Percentiles rank a stretch among this genome's conserved stretches.
These are phyloP conservation scores for Saiga tatarica DNA, from an alignment of 2,113 vertebrate genomes.

Conservation along the genomic window DNA sequence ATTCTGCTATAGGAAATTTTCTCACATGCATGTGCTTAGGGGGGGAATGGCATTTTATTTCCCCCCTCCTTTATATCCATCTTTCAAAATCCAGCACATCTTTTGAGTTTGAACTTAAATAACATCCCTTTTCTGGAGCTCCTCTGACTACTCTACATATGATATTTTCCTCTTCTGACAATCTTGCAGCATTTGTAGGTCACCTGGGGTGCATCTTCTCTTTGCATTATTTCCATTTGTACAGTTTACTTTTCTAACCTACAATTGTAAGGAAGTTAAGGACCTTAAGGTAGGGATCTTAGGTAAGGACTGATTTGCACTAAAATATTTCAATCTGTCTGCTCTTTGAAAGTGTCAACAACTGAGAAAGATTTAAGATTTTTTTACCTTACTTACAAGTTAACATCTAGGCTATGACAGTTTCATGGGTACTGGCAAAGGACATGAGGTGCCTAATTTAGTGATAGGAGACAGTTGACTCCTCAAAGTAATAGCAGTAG, in stretches of 20 bases:
- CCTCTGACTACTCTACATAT: neutral
- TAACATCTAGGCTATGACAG: neutral
- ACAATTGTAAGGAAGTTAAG: neutral
- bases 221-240: neutral
- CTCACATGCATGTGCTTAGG: neutral
- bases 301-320: neutral
- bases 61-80: neutral
- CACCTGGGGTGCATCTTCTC: neutral
- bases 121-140: neutral
- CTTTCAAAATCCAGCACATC: neutral
- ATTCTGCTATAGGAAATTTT: neutral
- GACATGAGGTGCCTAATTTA: neutral
- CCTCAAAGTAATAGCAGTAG: neutral
- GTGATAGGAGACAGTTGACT: neutral
- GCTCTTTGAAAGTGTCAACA: constrained; percentile 1
- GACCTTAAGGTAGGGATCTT: neutral
- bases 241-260: neutral
- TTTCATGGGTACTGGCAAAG: neutral
- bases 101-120: neutral
- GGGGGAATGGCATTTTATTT: neutral
- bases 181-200: neutral
- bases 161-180: neutral
- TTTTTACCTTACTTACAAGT: neutral
- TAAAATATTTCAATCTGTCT: neutral
- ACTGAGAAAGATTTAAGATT: neutral